A percentile compares a stretch with the other conserved stretches of the same genome.
phyloP scores from a whole-genome alignment of 2,797 vertebrate species.

The Megaceryle alcyon region DNA sequence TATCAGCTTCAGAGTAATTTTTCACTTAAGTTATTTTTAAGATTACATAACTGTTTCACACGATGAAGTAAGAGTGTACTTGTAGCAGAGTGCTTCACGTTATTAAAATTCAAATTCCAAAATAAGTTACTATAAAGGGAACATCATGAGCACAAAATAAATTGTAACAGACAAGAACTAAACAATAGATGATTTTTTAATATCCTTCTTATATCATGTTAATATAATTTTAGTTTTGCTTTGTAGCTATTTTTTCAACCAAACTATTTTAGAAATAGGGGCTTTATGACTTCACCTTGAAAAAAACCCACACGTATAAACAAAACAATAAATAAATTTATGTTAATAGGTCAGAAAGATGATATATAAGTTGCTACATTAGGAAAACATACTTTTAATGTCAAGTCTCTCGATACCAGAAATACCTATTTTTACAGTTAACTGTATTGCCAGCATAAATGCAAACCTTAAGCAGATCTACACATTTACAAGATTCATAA shows the following conservation, averaged over 20 bases:
- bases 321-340: not conserved
- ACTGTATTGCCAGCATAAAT: not conserved
- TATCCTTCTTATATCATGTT: not conserved
- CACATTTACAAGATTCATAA: not conserved
- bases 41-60: not conserved
- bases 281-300: not conserved
- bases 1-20: not conserved
- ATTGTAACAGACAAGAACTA: not conserved
- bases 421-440: not conserved
- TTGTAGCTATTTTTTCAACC: not conserved
- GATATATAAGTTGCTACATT: not conserved
- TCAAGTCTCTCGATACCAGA: not conserved
- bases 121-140: not conserved
- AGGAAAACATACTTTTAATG: not conserved
- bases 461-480: not conserved
- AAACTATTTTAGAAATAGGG: not conserved
- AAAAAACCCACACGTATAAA: not conserved
- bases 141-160: not conserved
- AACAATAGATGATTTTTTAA: not conserved
- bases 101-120: not conserved
- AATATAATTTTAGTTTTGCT: not conserved
- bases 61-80: not conserved
- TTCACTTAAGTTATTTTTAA: not conserved
- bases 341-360: not conserved
- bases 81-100: not conserved